Percentiles rank a stretch among this genome's conserved stretches.
Evolutionary conservation across 2,797 vertebrate species (phyloP).

Genomic region (Micromesistius poutassou): DNA sequence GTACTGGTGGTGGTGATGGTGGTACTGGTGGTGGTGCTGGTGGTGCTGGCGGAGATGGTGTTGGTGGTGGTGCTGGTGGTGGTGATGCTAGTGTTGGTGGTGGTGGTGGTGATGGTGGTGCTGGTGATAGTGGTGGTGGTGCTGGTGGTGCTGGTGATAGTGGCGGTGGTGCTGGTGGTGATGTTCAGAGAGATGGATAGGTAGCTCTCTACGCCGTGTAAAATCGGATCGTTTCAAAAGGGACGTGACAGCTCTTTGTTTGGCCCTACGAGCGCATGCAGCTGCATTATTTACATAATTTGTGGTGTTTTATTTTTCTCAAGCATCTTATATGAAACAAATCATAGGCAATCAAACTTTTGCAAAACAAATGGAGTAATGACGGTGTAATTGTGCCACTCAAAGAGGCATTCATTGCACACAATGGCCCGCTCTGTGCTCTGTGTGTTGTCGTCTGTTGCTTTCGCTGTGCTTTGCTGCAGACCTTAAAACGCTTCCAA

Average conservation of each 20-base stretch:
- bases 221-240: neutral
- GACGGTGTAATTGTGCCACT: constrained; percentile 61
- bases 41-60: neutral
- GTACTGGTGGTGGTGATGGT: too few relatives aligned
- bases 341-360: constrained; percentile 61
- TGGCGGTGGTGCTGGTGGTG: neutral
- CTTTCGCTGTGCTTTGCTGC: neutral
- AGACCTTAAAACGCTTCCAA: neutral
- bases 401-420: constrained; percentile 59
- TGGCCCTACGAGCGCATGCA: constrained; percentile 24
- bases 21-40: neutral
- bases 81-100: too few relatives aligned
- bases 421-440: constrained; percentile 5
- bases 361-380: constrained; percentile 60
- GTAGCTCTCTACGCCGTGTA: too few relatives aligned
- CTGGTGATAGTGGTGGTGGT: too few relatives aligned
- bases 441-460: constrained; percentile 23
- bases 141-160: neutral
- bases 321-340: constrained; percentile 53
- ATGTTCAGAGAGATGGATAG: neutral
- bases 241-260: neutral
- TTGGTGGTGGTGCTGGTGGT: neutral
- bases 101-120: neutral
- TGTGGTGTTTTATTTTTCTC: constrained; percentile 41
- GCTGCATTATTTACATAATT: constrained; percentile 42